Conservation (phyloP, 1,140 invertebrate genomes). For the Drosophila obscura region DNA sequence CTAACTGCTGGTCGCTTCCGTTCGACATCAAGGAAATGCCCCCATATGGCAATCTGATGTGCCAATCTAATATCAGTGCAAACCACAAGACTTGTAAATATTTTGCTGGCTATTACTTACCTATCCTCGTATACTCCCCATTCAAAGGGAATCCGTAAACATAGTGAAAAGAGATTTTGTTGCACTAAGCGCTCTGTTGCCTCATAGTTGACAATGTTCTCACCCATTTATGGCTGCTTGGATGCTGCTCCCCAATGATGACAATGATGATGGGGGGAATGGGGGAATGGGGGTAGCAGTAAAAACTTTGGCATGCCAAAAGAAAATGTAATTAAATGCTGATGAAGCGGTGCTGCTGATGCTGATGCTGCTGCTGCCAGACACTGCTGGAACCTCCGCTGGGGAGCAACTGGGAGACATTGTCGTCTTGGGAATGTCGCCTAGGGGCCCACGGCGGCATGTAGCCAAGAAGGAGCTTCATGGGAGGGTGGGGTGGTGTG, state of each 20-base stretch:
- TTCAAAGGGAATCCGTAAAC: no score
- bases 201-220: slow-evolving; percentile 12
- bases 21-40: no score
- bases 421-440: slow-evolving; percentile 52
- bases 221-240: slow-evolving; percentile 6
- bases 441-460: not conserved
- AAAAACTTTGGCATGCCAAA: slow-evolving; percentile 51
- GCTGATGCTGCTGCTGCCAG: no score
- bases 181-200: slow-evolving; percentile 27
- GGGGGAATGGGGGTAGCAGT: slow-evolving; percentile 12
- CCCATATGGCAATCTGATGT: no score
- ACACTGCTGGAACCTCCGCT: slow-evolving; percentile 27
- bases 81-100: no score
- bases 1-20: no score
- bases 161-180: slow-evolving; percentile 41
- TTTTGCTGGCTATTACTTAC: no score
- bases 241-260: slow-evolving; percentile 8
- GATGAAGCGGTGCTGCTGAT: slow-evolving; percentile 40
- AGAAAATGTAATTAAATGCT: slow-evolving; percentile 74
- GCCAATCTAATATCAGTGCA: no score
- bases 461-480: no score
- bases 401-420: slow-evolving; percentile 57
- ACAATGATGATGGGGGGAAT: slow-evolving; percentile 32
- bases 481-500: not conserved
- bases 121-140: no score